Conservation (phyloP, 2,113 vertebrate genomes). For the Salminus brasiliensis region DNA sequence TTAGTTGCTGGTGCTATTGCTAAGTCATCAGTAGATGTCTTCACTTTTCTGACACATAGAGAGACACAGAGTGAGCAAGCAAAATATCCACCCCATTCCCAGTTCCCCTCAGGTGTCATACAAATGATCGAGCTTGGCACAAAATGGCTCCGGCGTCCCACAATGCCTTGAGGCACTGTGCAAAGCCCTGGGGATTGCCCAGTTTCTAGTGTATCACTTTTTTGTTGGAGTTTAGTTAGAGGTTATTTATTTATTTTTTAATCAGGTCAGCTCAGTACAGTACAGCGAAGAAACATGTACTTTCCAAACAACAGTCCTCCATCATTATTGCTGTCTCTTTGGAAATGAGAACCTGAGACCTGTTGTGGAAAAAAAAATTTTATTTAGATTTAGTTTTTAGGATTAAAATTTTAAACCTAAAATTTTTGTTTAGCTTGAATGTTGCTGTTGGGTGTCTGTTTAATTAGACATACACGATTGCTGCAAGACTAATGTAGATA, state of each 20-base stretch:
- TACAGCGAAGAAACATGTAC: neutral
- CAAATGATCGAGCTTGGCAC: conserved; percentile 27
- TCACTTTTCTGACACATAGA: neutral
- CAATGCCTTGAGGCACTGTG: conserved; percentile 26
- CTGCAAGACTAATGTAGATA: no score
- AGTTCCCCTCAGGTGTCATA: conserved; percentile 31
- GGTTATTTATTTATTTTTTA: no score
- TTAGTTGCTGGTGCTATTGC: neutral
- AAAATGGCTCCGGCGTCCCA: conserved; percentile 24
- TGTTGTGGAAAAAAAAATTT: neutral
- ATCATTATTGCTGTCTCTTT: neutral
- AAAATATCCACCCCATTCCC: neutral
- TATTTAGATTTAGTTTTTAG: no score
- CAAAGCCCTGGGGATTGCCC: conserved; percentile 16
- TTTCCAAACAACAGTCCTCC: neutral
- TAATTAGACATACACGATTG: no score
- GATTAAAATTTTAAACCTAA: no score
- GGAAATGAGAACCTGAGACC: neutral
- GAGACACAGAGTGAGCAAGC: neutral
- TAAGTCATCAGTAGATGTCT: neutral
- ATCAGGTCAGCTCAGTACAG: neutral
- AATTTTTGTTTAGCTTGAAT: no score
- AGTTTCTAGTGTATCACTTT: conserved; percentile 14
- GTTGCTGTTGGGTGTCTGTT: no score
- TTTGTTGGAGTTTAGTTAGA: neutral